These are phyloP conservation scores for Plagodis pulveraria DNA, from an alignment of 2,888 invertebrate genomes.

Conservation along the genomic window DNA sequence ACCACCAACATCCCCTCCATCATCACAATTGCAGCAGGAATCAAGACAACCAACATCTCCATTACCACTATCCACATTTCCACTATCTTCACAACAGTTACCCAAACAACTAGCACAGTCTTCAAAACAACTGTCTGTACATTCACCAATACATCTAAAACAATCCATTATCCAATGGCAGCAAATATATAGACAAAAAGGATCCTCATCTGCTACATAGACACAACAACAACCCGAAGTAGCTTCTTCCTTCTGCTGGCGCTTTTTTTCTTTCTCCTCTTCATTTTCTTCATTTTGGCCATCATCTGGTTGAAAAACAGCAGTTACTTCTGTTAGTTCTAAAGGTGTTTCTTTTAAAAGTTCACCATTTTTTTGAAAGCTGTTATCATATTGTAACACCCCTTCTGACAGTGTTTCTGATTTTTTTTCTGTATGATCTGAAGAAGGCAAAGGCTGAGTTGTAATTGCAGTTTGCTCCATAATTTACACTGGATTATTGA, in stretches of 20 bases:
- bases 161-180: conserved; percentile 40
- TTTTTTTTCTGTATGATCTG: conserved; percentile 2
- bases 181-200: conserved; percentile 34
- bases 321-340: conserved; percentile 15
- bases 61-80: conserved; percentile 20
- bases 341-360: background rate
- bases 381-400: too few relatives aligned
- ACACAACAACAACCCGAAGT: conserved; percentile 42
- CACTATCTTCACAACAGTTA: conserved; percentile 42
- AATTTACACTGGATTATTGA: background rate
- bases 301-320: conserved; percentile 11
- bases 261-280: conserved; percentile 22
- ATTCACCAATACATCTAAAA: conserved; percentile 39
- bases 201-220: conserved; percentile 35
- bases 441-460: conserved; percentile 1
- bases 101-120: conserved; percentile 43
- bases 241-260: conserved; percentile 3
- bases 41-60: conserved; percentile 24
- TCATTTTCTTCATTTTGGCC: conserved; percentile 8
- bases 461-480: conserved; percentile 6
- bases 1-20: conserved; percentile 15
- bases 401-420: conserved; percentile 3
- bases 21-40: conserved; percentile 13
- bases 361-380: background rate
- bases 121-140: conserved; percentile 46